Evolutionary conservation across 2,797 vertebrate species (phyloP).

Genomic region (Eulemur rubriventer): DNA sequence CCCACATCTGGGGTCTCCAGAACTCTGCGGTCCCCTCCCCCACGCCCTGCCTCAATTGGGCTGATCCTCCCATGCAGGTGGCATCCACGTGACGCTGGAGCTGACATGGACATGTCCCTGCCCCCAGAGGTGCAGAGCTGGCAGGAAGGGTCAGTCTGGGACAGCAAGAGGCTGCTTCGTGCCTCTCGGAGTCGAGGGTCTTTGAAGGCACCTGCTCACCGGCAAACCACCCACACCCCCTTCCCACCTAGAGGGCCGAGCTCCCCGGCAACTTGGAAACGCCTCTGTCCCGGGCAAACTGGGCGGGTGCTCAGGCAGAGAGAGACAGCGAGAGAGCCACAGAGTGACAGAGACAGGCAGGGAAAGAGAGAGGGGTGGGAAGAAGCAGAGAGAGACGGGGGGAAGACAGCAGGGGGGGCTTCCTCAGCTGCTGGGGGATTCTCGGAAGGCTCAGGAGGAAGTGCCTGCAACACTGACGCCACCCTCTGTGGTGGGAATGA

Average conservation of each 20-base stretch:
- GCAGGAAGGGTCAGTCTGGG: not conserved
- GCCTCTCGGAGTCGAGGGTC: not conserved
- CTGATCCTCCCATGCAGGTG: not conserved
- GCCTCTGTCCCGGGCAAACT: not conserved
- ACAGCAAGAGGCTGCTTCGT: not conserved
- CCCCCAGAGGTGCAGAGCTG: not conserved
- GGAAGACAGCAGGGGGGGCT: not conserved
- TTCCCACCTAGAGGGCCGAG: not conserved
- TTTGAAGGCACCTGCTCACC: not conserved
- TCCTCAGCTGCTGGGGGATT: not conserved
- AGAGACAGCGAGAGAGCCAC: not conserved
- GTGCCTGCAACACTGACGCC: not conserved
- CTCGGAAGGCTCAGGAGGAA: not conserved
- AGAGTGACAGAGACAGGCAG: not conserved
- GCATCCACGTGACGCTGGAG: not conserved
- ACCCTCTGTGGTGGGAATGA: not conserved
- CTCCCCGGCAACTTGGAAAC: not conserved
- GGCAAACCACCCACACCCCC: not conserved
- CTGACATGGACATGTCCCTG: not conserved
- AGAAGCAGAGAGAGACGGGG: not conserved
- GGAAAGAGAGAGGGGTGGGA: not conserved
- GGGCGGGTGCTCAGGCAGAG: not conserved
- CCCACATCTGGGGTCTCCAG: accelerated
- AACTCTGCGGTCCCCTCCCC: not conserved
- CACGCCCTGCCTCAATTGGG: not conserved